Evolutionary conservation across 2,113 vertebrate species (phyloP).

Genomic region (Takifugu bimaculatus): DNA sequence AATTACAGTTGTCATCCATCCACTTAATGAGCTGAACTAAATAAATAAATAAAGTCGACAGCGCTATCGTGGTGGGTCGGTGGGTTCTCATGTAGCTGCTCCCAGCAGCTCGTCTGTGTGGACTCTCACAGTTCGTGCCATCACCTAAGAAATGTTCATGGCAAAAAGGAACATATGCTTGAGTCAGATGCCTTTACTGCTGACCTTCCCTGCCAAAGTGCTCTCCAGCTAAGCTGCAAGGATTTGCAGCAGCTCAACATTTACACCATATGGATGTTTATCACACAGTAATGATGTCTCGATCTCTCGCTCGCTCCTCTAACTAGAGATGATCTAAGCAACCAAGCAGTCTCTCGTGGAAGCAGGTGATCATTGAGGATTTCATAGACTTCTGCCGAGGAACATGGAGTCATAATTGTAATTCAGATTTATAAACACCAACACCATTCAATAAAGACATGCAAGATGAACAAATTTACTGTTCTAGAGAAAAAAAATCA

Average conservation of each 20-base stretch:
- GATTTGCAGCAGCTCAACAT: constrained; percentile 87
- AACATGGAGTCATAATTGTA: constrained; percentile 43
- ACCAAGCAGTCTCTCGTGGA: constrained; percentile 74
- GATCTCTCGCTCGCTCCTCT: constrained; percentile 40
- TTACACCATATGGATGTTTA: constrained; percentile 91
- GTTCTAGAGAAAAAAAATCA: background rate
- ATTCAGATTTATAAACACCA: constrained; percentile 13
- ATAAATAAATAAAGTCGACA: too few relatives aligned
- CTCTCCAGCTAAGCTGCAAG: constrained; percentile 80
- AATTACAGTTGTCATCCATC: too few relatives aligned
- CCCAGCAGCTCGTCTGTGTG: background rate
- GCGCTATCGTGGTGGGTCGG: too few relatives aligned
- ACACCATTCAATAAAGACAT: background rate
- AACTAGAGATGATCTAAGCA: constrained; percentile 82
- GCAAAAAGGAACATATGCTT: constrained; percentile 79
- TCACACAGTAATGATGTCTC: constrained; percentile 81
- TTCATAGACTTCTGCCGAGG: constrained; percentile 56
- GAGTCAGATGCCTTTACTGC: constrained; percentile 77
- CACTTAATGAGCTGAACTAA: too few relatives aligned
- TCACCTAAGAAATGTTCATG: constrained; percentile 40
- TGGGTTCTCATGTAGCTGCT: too few relatives aligned
- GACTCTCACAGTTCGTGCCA: constrained; percentile 22
- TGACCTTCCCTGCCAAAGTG: constrained; percentile 80
- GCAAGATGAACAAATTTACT: too few relatives aligned
- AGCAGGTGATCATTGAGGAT: constrained; percentile 77